Evolutionary conservation across 1,140 invertebrate species (phyloP).

Genomic region (Drosophila lacertosa): DNA sequence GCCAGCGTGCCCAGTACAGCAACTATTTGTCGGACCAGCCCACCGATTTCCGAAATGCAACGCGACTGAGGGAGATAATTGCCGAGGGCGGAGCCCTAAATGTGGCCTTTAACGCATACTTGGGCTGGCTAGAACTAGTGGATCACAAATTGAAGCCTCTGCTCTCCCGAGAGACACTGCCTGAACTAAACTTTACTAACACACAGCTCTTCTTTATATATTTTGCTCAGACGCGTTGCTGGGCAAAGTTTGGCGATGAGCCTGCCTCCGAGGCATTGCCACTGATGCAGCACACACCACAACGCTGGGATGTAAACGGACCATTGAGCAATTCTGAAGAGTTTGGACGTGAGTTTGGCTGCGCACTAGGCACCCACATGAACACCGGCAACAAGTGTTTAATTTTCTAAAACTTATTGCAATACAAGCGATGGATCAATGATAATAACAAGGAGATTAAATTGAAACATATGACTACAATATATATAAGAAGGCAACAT

Average conservation of each 20-base stretch:
- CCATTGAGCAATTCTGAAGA: conserved; percentile 67
- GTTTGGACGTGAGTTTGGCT: conserved; percentile 69
- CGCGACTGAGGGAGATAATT: conserved; percentile 89
- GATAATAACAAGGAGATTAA: background rate
- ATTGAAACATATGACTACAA: background rate
- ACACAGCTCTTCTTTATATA: conserved; percentile 90
- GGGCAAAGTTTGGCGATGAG: conserved; percentile 41
- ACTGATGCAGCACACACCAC: conserved; percentile 56
- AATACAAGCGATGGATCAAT: background rate
- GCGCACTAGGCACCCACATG: conserved; percentile 65
- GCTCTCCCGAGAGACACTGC: conserved; percentile 59
- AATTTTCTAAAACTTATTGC: conserved; percentile 43
- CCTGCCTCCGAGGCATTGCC: conserved; percentile 56
- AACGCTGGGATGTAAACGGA: conserved; percentile 72
- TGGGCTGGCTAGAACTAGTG: conserved; percentile 70
- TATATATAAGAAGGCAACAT: background rate
- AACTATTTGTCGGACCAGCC: conserved; percentile 69
- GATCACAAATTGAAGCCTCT: conserved; percentile 29
- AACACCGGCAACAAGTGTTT: conserved; percentile 77
- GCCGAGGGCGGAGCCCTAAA: conserved; percentile 87
- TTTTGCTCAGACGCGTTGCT: conserved; percentile 86
- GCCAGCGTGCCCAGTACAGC: conserved; percentile 96
- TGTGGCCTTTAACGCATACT: conserved; percentile 86
- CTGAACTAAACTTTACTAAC: conserved; percentile 71
- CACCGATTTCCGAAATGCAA: conserved; percentile 86